Percentiles rank a stretch among this genome's conserved stretches.
Conservation (phyloP, 2,797 vertebrate species). For the Cercopithecus petaurista region DNA sequence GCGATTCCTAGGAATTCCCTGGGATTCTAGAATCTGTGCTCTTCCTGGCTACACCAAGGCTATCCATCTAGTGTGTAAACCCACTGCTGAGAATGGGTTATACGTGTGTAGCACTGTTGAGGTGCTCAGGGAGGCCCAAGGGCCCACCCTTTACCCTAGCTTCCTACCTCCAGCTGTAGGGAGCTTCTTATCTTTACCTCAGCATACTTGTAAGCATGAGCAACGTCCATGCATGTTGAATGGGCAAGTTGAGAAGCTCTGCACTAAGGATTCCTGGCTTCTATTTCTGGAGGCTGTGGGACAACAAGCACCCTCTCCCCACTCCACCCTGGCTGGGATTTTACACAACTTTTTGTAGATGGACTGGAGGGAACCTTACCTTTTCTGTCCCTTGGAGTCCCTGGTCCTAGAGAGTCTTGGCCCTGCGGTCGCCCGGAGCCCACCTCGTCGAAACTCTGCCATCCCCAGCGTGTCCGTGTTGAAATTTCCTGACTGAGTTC, state of each 20-base stretch:
- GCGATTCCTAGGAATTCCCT: not conserved
- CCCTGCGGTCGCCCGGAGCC: constrained; percentile 95
- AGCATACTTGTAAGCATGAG: not conserved
- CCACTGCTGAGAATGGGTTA: not conserved
- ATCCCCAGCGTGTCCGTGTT: constrained; percentile 90
- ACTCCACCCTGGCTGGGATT: not conserved
- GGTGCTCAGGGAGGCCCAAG: not conserved
- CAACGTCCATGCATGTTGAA: rapidly evolving
- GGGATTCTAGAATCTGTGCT: not conserved
- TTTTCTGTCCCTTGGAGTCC: constrained; percentile 88
- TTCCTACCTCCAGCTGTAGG: not conserved
- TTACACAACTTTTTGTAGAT: not conserved
- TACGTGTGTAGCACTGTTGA: no score
- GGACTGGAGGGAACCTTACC: constrained; percentile 63
- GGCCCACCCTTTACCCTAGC: not conserved
- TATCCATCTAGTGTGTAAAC: not conserved
- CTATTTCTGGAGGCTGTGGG: not conserved
- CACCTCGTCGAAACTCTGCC: constrained; percentile 93
- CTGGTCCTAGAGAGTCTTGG: constrained; percentile 94
- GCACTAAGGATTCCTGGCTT: not conserved
- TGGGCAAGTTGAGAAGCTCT: not conserved
- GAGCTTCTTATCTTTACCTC: not conserved
- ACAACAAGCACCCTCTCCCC: not conserved
- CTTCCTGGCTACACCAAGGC: not conserved
- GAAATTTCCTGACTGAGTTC: constrained; percentile 95